Evolutionary conservation across 2,113 vertebrate genomes (phyloP).

Genomic region (Odontophorus gujanensis): DNA sequence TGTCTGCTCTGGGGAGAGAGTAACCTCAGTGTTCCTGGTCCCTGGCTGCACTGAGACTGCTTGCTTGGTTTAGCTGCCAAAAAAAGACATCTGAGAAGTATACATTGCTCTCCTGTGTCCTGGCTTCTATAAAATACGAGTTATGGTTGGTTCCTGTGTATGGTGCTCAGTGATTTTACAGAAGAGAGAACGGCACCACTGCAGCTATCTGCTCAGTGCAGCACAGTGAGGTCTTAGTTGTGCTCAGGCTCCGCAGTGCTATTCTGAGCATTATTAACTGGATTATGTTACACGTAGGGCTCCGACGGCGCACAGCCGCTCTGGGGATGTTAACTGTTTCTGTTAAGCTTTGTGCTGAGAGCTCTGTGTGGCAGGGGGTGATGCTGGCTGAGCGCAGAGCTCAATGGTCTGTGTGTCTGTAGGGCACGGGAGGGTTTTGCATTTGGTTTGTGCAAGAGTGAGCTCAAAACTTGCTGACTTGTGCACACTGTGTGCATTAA

Average conservation of each 20-base stretch:
- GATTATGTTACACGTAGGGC: slow-evolving; percentile 54
- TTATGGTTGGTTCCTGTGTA: not conserved
- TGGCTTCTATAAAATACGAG: slow-evolving; percentile 21
- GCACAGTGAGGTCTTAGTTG: slow-evolving; percentile 60
- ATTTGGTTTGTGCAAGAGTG: not conserved
- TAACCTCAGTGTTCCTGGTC: slow-evolving; percentile 47
- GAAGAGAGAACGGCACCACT: not conserved
- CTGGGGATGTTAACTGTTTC: slow-evolving; percentile 57
- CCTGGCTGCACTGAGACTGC: slow-evolving; percentile 34
- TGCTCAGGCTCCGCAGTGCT: slow-evolving; percentile 47
- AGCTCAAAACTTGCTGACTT: not conserved
- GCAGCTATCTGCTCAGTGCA: slow-evolving; percentile 18
- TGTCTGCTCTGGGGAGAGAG: slow-evolving; percentile 46
- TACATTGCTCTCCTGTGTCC: slow-evolving; percentile 60
- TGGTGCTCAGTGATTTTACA: slow-evolving; percentile 13
- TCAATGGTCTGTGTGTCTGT: not conserved
- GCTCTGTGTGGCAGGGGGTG: not conserved
- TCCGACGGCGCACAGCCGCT: not conserved
- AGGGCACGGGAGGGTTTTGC: not conserved
- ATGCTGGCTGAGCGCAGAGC: not conserved
- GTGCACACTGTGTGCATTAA: not conserved
- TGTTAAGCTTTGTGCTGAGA: slow-evolving; percentile 36
- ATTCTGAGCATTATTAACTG: slow-evolving; percentile 50
- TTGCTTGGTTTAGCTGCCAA: slow-evolving; percentile 49
- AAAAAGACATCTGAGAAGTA: slow-evolving; percentile 54